Percentiles rank a stretch among this genome's conserved stretches.
Conservation (phyloP, 2,888 invertebrate species). For the Lasiommata megera region DNA sequence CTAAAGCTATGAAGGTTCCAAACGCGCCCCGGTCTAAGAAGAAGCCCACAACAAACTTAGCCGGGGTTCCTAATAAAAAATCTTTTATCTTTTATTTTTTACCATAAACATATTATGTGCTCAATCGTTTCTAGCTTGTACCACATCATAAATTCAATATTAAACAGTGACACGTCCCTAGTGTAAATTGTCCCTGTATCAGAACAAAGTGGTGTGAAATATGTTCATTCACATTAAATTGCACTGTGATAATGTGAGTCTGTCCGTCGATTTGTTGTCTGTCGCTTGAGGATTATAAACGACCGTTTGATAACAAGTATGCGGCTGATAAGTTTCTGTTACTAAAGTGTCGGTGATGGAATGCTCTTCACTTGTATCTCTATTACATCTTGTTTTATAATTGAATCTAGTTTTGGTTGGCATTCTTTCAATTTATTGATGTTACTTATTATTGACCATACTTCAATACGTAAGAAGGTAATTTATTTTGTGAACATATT, state of each 20-base stretch:
- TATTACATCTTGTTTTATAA: neutral
- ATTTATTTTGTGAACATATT: no score
- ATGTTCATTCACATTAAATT: conserved; percentile 36
- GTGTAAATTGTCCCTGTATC: conserved; percentile 58
- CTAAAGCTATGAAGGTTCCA: no score
- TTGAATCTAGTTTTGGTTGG: neutral
- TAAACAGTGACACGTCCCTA: conserved; percentile 55
- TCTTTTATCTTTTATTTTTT: no score
- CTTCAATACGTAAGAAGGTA: no score
- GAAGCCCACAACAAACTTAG: no score
- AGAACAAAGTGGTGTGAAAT: conserved; percentile 58
- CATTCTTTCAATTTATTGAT: neutral
- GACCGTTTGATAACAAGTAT: conserved; percentile 10
- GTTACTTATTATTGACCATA: no score
- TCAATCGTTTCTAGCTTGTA: conserved; percentile 32
- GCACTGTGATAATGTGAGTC: conserved; percentile 36
- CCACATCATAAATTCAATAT: conserved; percentile 46
- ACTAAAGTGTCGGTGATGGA: neutral
- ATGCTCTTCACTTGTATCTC: neutral
- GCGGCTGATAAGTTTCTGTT: neutral
- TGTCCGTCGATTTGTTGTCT: conserved; percentile 46
- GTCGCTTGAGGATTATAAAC: conserved; percentile 20
- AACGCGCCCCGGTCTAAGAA: no score
- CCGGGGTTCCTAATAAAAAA: no score
- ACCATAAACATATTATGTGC: no score